phyloP scores from a whole-genome alignment of 2,113 vertebrate species.

The Ameiurus melas region DNA sequence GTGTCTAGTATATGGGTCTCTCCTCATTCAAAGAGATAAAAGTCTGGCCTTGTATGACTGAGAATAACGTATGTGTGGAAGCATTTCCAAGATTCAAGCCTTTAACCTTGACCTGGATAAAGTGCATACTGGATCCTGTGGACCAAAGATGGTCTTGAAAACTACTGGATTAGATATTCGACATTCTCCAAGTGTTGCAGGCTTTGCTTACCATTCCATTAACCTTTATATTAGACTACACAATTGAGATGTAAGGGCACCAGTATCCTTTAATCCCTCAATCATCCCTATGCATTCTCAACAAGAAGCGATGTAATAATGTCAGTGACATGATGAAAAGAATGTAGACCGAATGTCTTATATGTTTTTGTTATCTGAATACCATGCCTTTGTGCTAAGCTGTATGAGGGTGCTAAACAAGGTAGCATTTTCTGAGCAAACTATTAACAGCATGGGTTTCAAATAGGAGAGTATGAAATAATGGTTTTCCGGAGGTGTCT shows the following conservation, averaged over 20 bases:
- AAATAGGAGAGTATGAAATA: not conserved
- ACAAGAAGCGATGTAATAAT: not conserved
- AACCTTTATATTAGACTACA: slow-evolving; percentile 26
- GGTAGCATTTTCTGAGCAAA: slow-evolving; percentile 1
- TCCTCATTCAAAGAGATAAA: not conserved
- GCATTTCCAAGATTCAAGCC: not conserved
- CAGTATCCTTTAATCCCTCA: not conserved
- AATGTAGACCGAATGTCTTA: not conserved
- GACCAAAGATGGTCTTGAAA: not conserved
- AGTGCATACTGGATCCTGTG: not conserved
- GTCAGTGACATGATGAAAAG: not conserved
- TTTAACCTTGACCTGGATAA: slow-evolving; percentile 1
- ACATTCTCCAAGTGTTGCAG: slow-evolving; percentile 36
- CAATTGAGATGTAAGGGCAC: slow-evolving; percentile 4
- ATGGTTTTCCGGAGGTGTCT: not conserved
- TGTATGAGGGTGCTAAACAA: not conserved
- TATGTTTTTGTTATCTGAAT: not conserved
- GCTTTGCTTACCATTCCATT: slow-evolving; percentile 37
- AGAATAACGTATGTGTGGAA: not conserved
- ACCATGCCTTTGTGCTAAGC: not conserved
- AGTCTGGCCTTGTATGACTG: not conserved
- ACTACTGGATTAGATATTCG: slow-evolving; percentile 2
- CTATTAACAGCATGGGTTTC: not conserved
- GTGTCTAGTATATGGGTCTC: not conserved
- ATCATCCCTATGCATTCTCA: not conserved